Conservation (phyloP, 2,797 vertebrate genomes). For the Tenualosa ilisha region DNA sequence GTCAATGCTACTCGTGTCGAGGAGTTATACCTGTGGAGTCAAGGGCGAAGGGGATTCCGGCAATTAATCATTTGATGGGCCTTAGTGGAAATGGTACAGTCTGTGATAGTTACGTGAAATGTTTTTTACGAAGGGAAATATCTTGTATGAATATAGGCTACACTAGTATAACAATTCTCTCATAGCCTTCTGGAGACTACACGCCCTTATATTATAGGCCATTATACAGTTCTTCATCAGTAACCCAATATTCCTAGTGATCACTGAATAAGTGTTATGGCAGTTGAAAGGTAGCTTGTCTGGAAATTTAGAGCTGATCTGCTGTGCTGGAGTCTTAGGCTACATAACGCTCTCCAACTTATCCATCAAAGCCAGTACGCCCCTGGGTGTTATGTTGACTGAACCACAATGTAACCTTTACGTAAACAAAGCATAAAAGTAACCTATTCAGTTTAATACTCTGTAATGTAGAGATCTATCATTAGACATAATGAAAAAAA, state of each 20-base stretch:
- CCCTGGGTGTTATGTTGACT: background rate
- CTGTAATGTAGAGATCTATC: background rate
- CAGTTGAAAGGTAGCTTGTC: too few species aligned
- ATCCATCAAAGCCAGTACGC: background rate
- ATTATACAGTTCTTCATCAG: background rate
- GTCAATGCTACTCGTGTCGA: slow-evolving; percentile 10
- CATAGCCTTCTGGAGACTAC: background rate
- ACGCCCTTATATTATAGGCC: background rate
- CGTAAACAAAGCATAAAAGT: background rate
- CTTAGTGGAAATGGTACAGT: background rate
- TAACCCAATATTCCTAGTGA: background rate
- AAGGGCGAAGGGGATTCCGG: slow-evolving; percentile 8
- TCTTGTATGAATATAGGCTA: background rate
- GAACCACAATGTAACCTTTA: background rate
- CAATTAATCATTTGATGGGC: background rate
- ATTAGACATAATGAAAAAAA: background rate
- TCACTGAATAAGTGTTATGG: background rate
- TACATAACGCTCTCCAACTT: background rate
- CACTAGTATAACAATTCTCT: background rate
- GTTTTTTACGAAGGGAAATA: background rate
- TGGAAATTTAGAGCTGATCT: background rate
- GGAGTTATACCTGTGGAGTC: slow-evolving; percentile 21
- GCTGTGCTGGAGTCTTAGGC: background rate
- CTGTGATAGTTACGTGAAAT: background rate
- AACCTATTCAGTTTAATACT: background rate